These are phyloP conservation scores for Halcyon senegalensis DNA, from an alignment of 2,113 vertebrate genomes.

Conservation along the genomic window DNA sequence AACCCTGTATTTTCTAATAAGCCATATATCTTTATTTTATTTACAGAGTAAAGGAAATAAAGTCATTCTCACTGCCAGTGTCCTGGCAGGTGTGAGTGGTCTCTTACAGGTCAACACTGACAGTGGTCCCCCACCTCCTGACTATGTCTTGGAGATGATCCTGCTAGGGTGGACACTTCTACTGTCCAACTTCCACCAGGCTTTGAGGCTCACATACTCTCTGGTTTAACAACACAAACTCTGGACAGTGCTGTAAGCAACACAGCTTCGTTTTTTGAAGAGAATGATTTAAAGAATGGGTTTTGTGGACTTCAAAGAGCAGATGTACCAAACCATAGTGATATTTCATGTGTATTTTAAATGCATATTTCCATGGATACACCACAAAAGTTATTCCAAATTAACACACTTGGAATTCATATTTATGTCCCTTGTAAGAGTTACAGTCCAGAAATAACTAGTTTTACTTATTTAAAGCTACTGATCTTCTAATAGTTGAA, in stretches of 20 bases:
- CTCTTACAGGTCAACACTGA: not conserved
- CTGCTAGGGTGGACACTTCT: fast-evolving
- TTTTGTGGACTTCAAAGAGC: not conserved
- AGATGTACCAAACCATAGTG: not conserved
- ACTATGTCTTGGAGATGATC: not conserved
- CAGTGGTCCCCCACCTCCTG: not conserved
- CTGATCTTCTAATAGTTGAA: not conserved
- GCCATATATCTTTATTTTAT: not conserved
- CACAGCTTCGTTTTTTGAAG: not conserved
- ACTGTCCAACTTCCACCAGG: fast-evolving
- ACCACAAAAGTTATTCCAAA: not conserved
- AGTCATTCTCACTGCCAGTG: not conserved
- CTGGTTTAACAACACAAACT: not conserved
- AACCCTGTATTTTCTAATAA: not conserved
- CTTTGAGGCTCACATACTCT: too few species aligned
- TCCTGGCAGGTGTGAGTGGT: not conserved
- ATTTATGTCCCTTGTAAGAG: not conserved
- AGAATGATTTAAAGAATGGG: not conserved
- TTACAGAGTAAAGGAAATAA: not conserved
- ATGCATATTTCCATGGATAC: not conserved
- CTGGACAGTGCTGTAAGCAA: not conserved
- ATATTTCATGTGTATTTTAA: not conserved
- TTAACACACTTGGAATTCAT: not conserved
- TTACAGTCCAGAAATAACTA: not conserved
- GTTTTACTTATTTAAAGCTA: not conserved